phyloP scores from a whole-genome alignment of 2,113 vertebrate genomes.

The Limnothrissa miodon region DNA sequence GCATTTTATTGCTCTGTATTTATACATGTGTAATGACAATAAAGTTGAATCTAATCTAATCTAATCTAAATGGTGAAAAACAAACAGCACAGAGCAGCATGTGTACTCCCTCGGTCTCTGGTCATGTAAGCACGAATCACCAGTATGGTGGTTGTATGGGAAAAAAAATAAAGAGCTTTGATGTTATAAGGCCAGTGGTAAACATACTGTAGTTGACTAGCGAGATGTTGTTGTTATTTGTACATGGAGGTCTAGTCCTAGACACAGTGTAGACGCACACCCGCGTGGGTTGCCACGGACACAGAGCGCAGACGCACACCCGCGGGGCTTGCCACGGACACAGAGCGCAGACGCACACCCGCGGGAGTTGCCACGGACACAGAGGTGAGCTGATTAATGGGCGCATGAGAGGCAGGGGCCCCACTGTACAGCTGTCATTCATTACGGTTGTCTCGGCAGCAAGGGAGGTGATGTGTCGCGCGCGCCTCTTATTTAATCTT shows the following conservation, averaged over 20 bases:
- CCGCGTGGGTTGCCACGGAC: background rate
- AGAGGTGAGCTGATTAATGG: background rate
- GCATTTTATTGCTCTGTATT: too few relatives aligned
- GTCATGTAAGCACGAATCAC: too few relatives aligned
- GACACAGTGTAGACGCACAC: background rate
- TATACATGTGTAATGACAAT: too few relatives aligned
- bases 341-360: background rate
- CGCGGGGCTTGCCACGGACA: background rate
- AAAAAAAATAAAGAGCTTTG: background rate
- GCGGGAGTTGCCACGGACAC: background rate
- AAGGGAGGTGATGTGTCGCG: background rate
- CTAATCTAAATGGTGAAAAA: too few relatives aligned
- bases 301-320: background rate
- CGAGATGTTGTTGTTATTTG: background rate
- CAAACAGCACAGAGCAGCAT: too few relatives aligned
- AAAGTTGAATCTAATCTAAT: too few relatives aligned
- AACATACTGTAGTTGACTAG: background rate
- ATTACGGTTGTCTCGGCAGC: conserved; percentile 12
- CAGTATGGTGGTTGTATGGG: too few relatives aligned
- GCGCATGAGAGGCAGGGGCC: background rate
- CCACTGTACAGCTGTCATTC: conserved; percentile 7
- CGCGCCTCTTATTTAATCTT: background rate
- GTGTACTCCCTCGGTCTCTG: too few relatives aligned
- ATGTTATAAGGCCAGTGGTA: background rate
- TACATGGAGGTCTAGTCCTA: background rate